These are phyloP conservation scores for Halcyon chelicuti DNA, from an alignment of 2,797 vertebrate genomes.

Conservation along the genomic window DNA sequence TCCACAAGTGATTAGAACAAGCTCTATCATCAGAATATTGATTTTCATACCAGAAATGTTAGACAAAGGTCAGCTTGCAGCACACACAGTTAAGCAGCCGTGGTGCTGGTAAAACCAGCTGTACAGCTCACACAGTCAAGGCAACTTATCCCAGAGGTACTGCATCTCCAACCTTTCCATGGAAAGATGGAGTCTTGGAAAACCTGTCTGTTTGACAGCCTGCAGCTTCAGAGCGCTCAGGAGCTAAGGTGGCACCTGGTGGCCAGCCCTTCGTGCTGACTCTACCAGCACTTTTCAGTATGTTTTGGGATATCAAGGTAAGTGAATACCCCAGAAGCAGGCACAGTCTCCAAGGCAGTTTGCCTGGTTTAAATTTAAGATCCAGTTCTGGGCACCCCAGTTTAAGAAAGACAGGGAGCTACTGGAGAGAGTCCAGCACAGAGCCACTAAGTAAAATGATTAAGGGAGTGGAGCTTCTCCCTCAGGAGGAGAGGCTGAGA, in stretches of 20 bases:
- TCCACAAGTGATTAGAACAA: not conserved
- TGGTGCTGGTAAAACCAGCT: rapidly evolving
- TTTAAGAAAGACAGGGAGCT: too few species aligned
- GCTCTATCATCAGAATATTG: not conserved
- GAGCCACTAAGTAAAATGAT: too few species aligned
- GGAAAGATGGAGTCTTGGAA: not conserved
- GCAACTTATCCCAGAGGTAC: not conserved
- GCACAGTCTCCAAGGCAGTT: not conserved
- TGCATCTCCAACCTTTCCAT: not conserved
- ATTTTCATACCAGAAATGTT: not conserved
- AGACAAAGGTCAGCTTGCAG: not conserved
- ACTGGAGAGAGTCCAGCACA: too few species aligned
- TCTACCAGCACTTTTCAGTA: rapidly evolving
- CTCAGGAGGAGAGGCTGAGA: too few species aligned
- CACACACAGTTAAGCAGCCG: not conserved
- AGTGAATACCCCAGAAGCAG: not conserved
- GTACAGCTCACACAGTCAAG: not conserved
- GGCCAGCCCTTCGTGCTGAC: not conserved
- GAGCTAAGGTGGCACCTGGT: not conserved
- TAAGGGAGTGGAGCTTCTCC: too few species aligned
- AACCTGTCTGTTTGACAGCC: not conserved
- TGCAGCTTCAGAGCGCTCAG: not conserved
- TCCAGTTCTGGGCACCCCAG: too few species aligned
- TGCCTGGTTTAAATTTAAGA: not conserved
- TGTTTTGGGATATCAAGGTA: not conserved